Conservation (phyloP, 2,797 vertebrate species). For the Lacerta agilis region DNA sequence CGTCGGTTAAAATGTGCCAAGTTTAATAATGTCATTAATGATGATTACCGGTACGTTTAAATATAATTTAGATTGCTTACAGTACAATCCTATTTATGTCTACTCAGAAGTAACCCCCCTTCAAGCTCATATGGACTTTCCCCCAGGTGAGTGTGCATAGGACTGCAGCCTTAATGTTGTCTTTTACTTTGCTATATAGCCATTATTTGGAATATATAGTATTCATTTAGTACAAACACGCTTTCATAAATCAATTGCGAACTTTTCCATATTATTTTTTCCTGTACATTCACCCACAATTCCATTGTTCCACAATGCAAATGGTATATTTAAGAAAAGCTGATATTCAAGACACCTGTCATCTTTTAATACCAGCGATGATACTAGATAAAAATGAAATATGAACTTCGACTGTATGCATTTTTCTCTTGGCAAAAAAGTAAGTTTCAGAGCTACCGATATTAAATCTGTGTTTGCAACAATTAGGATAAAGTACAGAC, state of each 20-base stretch:
- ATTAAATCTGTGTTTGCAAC: background rate
- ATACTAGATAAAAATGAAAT: conserved; percentile 7
- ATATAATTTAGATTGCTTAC: background rate
- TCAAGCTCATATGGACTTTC: no score
- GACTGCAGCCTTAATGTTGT: background rate
- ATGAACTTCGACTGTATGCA: background rate
- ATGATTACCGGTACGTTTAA: background rate
- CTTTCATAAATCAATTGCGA: background rate
- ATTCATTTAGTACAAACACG: background rate
- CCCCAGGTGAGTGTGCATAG: background rate
- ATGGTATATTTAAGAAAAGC: background rate
- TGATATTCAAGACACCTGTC: background rate
- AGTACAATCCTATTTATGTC: background rate
- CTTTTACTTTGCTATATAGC: background rate
- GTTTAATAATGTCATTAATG: background rate
- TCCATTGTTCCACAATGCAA: background rate
- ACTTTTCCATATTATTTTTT: background rate
- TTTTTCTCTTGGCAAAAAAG: background rate
- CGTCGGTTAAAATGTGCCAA: background rate
- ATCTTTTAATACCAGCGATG: background rate
- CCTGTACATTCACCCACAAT: background rate
- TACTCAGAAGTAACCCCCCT: background rate
- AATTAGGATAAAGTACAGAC: conserved; percentile 18
- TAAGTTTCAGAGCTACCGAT: background rate
- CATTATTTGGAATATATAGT: background rate